These are phyloP conservation scores for Cactoblastis cactorum DNA, from an alignment of 2,888 invertebrate species.

Conservation along the genomic window DNA sequence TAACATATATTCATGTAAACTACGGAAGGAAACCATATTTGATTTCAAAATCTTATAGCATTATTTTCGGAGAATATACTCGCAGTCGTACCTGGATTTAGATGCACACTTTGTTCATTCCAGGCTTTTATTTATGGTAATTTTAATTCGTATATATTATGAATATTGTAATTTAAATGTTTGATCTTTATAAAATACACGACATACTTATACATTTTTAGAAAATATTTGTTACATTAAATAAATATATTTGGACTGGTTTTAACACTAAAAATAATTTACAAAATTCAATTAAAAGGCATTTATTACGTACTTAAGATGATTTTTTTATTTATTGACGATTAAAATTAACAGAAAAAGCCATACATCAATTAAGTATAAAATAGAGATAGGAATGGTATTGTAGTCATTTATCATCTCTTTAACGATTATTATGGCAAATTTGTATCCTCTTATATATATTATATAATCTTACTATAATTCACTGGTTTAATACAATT, in stretches of 20 bases:
- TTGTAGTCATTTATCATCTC: constrained; percentile 10
- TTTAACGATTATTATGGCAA: constrained; percentile 17
- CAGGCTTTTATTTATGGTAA: background rate
- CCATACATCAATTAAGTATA: constrained; percentile 9
- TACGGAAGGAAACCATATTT: no score
- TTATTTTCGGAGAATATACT: no score
- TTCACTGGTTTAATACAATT: constrained; percentile 75
- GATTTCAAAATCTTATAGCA: no score
- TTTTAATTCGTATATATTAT: background rate
- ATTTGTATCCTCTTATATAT: constrained; percentile 24
- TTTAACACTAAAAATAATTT: background rate
- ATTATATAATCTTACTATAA: constrained; percentile 49
- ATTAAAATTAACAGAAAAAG: constrained; percentile 4
- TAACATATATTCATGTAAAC: no score
- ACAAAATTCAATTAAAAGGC: background rate
- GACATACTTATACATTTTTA: no score
- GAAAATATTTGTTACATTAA: background rate
- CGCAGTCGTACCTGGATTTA: background rate
- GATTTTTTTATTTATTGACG: background rate
- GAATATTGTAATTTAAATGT: background rate
- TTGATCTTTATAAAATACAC: no score
- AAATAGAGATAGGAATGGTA: background rate
- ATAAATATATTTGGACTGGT: background rate
- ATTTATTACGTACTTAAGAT: constrained; percentile 7
- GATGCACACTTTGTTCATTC: constrained; percentile 5